Conservation (phyloP, 2,888 invertebrate species). For the Synergus gifuensis region DNA sequence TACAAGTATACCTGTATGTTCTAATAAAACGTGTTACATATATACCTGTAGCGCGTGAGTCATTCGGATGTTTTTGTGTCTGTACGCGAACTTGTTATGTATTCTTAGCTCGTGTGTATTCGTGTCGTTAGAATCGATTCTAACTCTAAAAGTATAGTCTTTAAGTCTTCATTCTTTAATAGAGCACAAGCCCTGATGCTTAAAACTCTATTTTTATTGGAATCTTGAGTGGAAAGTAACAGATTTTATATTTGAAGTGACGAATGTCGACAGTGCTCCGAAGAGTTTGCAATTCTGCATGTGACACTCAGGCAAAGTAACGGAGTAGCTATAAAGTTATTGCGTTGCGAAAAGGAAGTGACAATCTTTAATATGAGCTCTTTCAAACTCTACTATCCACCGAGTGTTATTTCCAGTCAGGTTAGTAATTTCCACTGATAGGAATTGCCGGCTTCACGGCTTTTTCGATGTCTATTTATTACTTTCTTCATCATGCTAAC, state of each 20-base stretch:
- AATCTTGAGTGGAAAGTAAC: not conserved
- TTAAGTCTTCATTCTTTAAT: not conserved
- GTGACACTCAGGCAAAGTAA: conserved; percentile 7
- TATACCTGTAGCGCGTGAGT: conserved; percentile 38
- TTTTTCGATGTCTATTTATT: not conserved
- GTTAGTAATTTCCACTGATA: conserved; percentile 26
- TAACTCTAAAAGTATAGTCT: not conserved
- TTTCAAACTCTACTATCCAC: conserved; percentile 36
- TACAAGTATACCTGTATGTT: not conserved
- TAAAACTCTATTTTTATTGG: not conserved
- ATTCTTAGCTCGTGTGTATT: conserved; percentile 28
- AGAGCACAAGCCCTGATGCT: not conserved
- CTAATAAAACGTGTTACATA: conserved; percentile 1
- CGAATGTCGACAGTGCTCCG: not conserved
- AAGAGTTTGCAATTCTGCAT: conserved; percentile 15
- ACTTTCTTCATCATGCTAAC: conserved; percentile 13
- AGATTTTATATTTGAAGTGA: conserved; percentile 1
- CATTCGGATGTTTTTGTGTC: conserved; percentile 29
- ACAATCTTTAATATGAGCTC: conserved; percentile 33
- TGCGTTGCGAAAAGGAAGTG: conserved; percentile 9
- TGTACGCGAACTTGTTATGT: conserved; percentile 5
- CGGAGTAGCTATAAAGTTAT: conserved; percentile 16
- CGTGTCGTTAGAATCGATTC: conserved; percentile 32
- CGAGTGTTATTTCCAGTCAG: conserved; percentile 37
- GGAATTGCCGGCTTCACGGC: not conserved